Evolutionary conservation across 1,140 invertebrate species (phyloP), one percentile per base, ranked within the genome.

Genomic region (Papilio aristodemus): DNA sequence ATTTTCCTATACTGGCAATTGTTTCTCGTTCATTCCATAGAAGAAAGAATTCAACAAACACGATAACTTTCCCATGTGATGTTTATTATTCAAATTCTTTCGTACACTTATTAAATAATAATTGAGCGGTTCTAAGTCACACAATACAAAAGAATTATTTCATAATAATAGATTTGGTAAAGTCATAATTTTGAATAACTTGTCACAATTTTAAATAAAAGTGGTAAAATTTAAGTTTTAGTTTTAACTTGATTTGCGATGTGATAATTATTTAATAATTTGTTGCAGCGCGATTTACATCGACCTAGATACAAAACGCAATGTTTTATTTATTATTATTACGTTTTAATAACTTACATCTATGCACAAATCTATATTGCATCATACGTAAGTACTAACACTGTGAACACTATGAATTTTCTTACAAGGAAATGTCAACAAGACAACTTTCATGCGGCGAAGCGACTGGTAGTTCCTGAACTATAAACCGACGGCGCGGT

Each of bases 401-500:
- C 9, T 54, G 19, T 54, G 19, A 54, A 37, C 59, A 75, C 57
- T 70, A 67, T 67, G 62, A 70, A 71, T 60, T 58, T 57, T 68
- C 71, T 68, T 60, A 85, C 74, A 77, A 84, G 84, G 83, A 89
- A 87, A 86, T 80, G 77, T 81, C 77, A 66, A 50, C 75, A 71
- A 71, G 62, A 72, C 79, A 73, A 81, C 80, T 81, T 81, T 81
- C 80, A 66, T 80, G 74, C 68, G 25, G 64, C 67, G 74, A 32
- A 75, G 64, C 69, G 67, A 69, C 72, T 72, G 60, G 39, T 62
- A 85, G 84, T 90, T 90, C 88, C 88, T 86, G 86, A 76, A 85
- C 85, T 83, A 88, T 89, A 85, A 90, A 85, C 79, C 57, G 76
- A 59, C 74, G 68, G 71, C 75, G 69, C 73, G 38, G 73, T 79